Evolutionary conservation across 2,888 invertebrate species (phyloP).

Genomic region (Anoncus sp.): DNA sequence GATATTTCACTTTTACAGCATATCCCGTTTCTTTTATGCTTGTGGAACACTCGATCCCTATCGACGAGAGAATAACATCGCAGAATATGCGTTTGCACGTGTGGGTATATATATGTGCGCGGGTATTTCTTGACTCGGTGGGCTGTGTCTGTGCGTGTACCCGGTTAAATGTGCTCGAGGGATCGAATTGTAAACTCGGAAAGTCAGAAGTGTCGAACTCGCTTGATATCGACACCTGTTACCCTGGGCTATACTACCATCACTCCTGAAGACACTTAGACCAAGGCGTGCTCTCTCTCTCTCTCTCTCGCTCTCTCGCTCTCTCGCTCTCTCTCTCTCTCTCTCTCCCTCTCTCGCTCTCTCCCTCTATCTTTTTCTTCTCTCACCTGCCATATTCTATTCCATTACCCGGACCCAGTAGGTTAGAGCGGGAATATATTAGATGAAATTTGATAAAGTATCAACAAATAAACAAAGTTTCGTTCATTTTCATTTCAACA

Average conservation of each 20-base stretch:
- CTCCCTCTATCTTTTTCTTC: background rate
- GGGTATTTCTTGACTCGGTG: conserved; percentile 15
- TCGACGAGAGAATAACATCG: conserved; percentile 28
- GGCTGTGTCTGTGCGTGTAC: background rate
- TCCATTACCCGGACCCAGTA: background rate
- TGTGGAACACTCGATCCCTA: conserved; percentile 45
- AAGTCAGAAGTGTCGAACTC: conserved; percentile 46
- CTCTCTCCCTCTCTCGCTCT: background rate
- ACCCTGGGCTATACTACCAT: conserved; percentile 12
- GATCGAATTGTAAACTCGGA: conserved; percentile 51
- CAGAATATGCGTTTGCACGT: conserved; percentile 7
- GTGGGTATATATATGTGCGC: conserved; percentile 23
- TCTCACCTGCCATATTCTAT: background rate
- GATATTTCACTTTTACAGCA: conserved; percentile 50
- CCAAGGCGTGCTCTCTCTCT: background rate
- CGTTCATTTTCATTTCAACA: background rate
- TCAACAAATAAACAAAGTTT: background rate
- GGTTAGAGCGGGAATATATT: background rate
- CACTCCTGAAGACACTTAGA: conserved; percentile 25
- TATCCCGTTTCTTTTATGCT: conserved; percentile 30
- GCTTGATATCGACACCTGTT: conserved; percentile 61
- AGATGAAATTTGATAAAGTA: background rate
- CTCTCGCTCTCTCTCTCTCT: background rate
- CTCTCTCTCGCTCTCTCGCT: background rate
- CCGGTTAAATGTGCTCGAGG: conserved; percentile 22